These are phyloP conservation scores for Brenthis daphne DNA, from an alignment of 2,888 invertebrate genomes.

Conservation along the genomic window DNA sequence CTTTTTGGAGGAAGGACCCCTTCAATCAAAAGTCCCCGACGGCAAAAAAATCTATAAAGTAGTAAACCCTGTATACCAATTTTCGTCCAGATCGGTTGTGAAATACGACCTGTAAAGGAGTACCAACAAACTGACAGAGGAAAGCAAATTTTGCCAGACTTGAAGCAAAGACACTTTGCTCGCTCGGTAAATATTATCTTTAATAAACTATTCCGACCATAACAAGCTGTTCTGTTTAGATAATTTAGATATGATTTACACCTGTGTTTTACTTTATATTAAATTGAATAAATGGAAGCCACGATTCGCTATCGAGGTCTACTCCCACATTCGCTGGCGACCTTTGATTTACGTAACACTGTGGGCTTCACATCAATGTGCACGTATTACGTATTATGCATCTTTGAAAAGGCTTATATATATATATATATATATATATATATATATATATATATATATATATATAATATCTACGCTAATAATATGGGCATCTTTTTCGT, in stretches of 20 bases:
- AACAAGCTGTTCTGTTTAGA: neutral
- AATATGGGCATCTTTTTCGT: no score
- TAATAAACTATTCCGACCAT: neutral
- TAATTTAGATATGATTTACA: neutral
- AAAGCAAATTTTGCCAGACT: no score
- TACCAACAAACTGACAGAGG: no score
- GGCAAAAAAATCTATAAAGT: no score
- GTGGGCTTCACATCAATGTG: constrained; percentile 36
- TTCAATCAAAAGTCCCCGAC: no score
- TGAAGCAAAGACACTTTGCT: no score
- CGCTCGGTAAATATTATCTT: no score
- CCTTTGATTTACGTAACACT: constrained; percentile 50
- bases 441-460: neutral
- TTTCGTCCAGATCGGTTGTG: no score
- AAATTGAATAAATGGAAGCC: constrained; percentile 13
- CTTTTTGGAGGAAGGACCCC: no score
- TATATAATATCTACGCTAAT: neutral
- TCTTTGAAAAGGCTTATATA: neutral
- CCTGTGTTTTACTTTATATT: constrained; percentile 2
- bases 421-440: neutral
- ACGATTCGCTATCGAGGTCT: constrained; percentile 22
- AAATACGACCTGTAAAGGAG: no score
- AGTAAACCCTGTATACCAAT: no score
- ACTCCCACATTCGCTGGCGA: constrained; percentile 44
- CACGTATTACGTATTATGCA: constrained; percentile 17